Conservation (phyloP, 2,797 vertebrate genomes). For the Pantherophis vulpinus region DNA sequence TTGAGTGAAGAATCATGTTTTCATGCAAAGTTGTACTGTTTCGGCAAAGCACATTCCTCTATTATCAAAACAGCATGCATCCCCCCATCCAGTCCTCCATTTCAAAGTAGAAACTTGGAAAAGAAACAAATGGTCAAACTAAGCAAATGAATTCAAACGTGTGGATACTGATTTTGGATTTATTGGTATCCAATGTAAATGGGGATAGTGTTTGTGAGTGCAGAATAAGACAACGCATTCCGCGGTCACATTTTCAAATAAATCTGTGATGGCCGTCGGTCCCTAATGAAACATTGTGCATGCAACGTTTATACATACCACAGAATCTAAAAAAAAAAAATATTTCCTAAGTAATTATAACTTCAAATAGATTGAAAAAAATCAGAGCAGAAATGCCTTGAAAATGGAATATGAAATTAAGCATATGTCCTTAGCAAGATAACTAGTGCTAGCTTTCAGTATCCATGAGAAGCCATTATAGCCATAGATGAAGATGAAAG, state of each 20-base stretch:
- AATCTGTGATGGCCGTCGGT: not conserved
- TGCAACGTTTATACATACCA: not conserved
- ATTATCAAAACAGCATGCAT: not conserved
- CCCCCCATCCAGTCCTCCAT: not conserved
- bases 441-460: not conserved
- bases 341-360: not conserved
- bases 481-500: not conserved
- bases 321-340: not conserved
- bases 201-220: not conserved
- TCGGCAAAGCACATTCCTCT: not conserved
- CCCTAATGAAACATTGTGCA: not conserved
- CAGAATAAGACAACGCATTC: not conserved
- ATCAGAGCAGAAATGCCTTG: constrained; percentile 13
- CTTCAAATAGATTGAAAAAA: not conserved
- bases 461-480: constrained; percentile 25
- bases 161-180: not conserved
- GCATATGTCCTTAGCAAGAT: constrained; percentile 10
- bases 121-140: not conserved
- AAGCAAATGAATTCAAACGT: not conserved
- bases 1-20: not conserved
- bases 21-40: not conserved
- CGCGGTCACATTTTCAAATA: not conserved
- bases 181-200: not conserved
- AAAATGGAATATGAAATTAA: constrained; percentile 9
- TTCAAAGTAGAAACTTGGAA: not conserved